Percentiles rank a stretch among this genome's conserved stretches.
Evolutionary conservation across 1,140 invertebrate genomes (phyloP).

Genomic region (Ruditapes philippinarum): DNA sequence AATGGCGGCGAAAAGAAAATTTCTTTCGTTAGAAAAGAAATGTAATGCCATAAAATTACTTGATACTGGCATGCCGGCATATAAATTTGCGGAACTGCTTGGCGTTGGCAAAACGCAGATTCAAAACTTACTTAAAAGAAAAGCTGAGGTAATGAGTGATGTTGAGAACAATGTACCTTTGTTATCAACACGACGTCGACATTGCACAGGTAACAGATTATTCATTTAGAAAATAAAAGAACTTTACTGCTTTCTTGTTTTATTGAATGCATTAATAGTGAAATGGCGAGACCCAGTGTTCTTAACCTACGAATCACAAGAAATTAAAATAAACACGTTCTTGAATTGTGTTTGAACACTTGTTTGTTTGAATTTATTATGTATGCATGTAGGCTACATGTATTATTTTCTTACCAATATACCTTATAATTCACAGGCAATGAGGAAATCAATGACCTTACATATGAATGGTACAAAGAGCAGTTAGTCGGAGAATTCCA

Average conservation of each 20-base stretch:
- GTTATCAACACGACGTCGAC: conserved; percentile 3
- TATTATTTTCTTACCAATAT: conserved; percentile 20
- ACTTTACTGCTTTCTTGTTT: background rate
- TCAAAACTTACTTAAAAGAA: conserved; percentile 6
- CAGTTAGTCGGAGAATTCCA: background rate
- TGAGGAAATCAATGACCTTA: too few species aligned
- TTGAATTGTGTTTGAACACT: conserved; percentile 20
- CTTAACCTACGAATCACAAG: background rate
- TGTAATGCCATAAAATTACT: background rate
- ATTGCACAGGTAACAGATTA: background rate
- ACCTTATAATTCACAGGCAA: conserved; percentile 24
- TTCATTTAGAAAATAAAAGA: conserved; percentile 22
- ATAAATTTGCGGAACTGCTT: too few species aligned
- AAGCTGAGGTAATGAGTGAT: conserved; percentile 11
- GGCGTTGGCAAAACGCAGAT: conserved; percentile 24
- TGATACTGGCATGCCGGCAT: background rate
- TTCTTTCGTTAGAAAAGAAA: conserved; percentile 17
- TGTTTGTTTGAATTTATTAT: conserved; percentile 25
- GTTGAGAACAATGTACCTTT: conserved; percentile 13
- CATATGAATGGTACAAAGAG: conserved; percentile 25
- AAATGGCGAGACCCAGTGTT: conserved; percentile 4
- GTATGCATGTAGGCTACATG: conserved; percentile 12
- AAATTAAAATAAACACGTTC: conserved; percentile 15
- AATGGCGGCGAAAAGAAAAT: too few species aligned
- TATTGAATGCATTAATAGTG: conserved; percentile 24